Evolutionary conservation across 2,888 invertebrate species (phyloP).

Genomic region (Caenorhabditis sulstoni): DNA sequence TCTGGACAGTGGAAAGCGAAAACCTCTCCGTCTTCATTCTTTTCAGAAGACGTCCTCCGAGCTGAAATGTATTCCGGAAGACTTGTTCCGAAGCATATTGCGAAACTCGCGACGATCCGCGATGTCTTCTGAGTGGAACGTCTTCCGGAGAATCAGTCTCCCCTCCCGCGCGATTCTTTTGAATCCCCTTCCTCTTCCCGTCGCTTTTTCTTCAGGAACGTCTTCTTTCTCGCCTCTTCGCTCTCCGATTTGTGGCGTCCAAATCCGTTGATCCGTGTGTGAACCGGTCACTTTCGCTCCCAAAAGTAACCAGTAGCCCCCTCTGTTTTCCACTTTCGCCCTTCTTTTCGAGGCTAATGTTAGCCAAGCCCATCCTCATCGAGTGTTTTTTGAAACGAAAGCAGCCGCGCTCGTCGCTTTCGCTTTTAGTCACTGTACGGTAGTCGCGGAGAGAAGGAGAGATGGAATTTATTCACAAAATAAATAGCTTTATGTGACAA

Average conservation of each 20-base stretch:
- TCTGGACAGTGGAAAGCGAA: background rate
- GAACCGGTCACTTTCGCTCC: constrained; percentile 44
- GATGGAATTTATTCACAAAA: constrained; percentile 8
- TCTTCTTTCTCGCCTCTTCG: background rate
- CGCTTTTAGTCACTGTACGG: constrained; percentile 27
- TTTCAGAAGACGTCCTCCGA: too few relatives aligned
- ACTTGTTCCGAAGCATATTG: too few relatives aligned
- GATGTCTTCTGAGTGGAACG: too few relatives aligned
- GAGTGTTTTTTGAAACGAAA: constrained; percentile 24
- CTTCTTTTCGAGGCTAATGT: constrained; percentile 33
- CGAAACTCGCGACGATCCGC: too few relatives aligned
- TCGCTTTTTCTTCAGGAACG: background rate
- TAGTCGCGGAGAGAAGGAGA: background rate
- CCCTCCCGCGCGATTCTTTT: too few relatives aligned
- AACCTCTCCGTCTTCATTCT: too few relatives aligned
- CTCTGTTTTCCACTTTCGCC: constrained; percentile 8
- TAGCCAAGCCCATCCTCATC: constrained; percentile 23
- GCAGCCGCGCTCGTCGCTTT: constrained; percentile 12
- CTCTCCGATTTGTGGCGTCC: constrained; percentile 2
- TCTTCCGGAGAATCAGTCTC: too few relatives aligned
- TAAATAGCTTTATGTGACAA: constrained; percentile 6
- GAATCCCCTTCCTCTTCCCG: background rate
- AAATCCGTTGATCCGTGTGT: constrained; percentile 52
- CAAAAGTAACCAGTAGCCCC: constrained; percentile 47
- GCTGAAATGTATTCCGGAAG: too few relatives aligned